Percentiles rank a stretch among this genome's conserved stretches.
Evolutionary conservation across 2,888 invertebrate genomes (phyloP).

Genomic region (Athalia rosae): DNA sequence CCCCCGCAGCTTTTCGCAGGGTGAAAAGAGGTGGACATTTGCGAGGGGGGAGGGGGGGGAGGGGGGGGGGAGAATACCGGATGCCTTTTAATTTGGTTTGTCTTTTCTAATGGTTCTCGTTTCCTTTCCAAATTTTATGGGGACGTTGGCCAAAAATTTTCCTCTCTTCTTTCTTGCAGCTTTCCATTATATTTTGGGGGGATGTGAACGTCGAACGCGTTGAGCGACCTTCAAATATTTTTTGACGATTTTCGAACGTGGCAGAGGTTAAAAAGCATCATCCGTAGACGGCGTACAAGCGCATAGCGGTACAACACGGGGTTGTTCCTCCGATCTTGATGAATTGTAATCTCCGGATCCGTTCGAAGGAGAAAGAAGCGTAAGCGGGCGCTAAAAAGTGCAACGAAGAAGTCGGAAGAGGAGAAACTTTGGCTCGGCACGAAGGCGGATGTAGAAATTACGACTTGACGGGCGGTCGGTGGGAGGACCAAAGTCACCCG

Average conservation of each 20-base stretch:
- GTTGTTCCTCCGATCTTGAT: background rate
- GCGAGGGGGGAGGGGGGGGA: background rate
- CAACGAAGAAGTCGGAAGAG: slow-evolving; percentile 56
- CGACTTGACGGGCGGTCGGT: slow-evolving; percentile 68
- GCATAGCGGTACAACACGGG: no score
- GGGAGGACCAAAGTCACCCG: slow-evolving; percentile 63
- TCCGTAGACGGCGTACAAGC: no score
- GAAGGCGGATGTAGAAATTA: slow-evolving; percentile 69
- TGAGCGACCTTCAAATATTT: no score
- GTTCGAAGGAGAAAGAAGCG: background rate
- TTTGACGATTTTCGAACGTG: no score
- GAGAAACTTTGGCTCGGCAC: slow-evolving; percentile 42
- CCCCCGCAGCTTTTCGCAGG: slow-evolving; percentile 1
- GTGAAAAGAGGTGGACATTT: background rate
- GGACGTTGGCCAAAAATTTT: background rate
- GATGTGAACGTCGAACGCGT: no score
- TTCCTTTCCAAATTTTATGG: slow-evolving; percentile 9
- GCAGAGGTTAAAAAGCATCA: no score
- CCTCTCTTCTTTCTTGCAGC: no score
- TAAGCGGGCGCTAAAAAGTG: slow-evolving; percentile 20
- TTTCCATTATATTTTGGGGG: no score
- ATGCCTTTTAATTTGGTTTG: slow-evolving; percentile 37
- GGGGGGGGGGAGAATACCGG: slow-evolving; percentile 1
- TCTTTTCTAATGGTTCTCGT: slow-evolving; percentile 21
- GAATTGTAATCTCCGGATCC: background rate